Evolutionary conservation across 2,797 vertebrate species (phyloP).

Genomic region (Lutjanus argentimaculatus): DNA sequence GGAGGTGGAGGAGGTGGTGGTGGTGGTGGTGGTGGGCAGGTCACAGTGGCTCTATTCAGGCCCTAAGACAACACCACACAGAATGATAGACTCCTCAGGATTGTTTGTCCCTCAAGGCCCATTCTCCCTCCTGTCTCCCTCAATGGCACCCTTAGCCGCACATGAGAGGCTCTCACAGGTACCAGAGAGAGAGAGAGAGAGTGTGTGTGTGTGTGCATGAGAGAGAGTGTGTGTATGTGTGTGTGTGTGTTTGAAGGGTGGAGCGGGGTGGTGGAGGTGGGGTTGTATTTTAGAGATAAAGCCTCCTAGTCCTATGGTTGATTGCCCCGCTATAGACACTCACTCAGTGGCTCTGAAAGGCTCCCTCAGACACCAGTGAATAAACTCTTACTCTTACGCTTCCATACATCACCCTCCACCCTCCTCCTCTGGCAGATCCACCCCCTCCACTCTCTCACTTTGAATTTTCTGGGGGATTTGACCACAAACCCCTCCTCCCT

Average conservation of each 20-base stretch:
- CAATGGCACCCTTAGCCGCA: conserved; percentile 95
- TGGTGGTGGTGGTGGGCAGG: conserved; percentile 84
- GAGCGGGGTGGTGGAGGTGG: conserved; percentile 71
- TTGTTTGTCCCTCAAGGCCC: conserved; percentile 92
- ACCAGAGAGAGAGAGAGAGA: conserved; percentile 83
- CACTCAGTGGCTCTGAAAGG: conserved; percentile 94
- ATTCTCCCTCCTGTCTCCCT: conserved; percentile 88
- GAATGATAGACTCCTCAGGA: conserved; percentile 98
- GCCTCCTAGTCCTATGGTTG: conserved; percentile 94
- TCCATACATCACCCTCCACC: conserved; percentile 91
- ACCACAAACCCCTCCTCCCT: conserved; percentile 82
- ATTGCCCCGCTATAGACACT: conserved; percentile 97
- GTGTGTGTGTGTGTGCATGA: conserved; percentile 27
- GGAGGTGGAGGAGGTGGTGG: conserved; percentile 40
- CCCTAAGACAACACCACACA: conserved; percentile 97
- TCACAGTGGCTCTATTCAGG: conserved; percentile 93
- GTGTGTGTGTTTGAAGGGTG: conserved; percentile 67
- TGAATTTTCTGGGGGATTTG: conserved; percentile 93
- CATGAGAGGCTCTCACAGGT: conserved; percentile 97
- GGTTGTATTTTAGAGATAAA: conserved; percentile 94
- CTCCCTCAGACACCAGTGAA: conserved; percentile 94
- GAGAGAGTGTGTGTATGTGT: conserved; percentile 48
- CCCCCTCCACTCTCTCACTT: conserved; percentile 73
- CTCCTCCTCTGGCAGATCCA: conserved; percentile 86
- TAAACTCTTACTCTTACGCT: conserved; percentile 95